Evolutionary conservation across 2,888 invertebrate species (phyloP).

Genomic region (Sisyra terminalis): DNA sequence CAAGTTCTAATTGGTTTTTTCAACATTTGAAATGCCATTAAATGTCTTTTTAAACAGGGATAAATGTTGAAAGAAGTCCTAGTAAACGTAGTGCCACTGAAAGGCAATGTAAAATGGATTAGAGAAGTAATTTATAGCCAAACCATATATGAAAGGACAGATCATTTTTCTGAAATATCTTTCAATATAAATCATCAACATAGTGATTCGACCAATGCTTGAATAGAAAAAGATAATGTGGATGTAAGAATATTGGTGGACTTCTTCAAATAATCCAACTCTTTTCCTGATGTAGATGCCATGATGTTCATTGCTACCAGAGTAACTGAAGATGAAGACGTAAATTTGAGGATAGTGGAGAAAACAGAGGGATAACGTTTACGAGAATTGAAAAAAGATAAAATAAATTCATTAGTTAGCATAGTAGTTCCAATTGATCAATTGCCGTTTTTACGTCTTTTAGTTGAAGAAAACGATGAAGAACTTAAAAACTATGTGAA

Average conservation of each 20-base stretch:
- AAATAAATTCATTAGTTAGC: constrained; percentile 7
- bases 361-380: constrained; percentile 8
- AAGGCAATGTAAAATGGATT: no score
- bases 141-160: constrained; percentile 1
- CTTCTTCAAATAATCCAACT: constrained; percentile 10
- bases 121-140: not conserved
- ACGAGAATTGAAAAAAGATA: constrained; percentile 6
- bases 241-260: no score
- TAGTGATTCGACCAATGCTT: no score
- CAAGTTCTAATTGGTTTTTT: no score
- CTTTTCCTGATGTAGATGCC: constrained; percentile 11
- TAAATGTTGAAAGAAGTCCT: constrained; percentile 9
- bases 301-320: constrained; percentile 12
- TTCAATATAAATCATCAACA: no score
- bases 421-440: constrained; percentile 11
- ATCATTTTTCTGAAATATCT: no score
- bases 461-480: constrained; percentile 10
- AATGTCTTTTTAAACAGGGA: no score
- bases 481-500: constrained; percentile 10
- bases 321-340: no score
- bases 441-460: constrained; percentile 8
- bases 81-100: no score
- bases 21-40: no score
- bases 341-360: constrained; percentile 9
- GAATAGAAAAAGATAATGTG: constrained; percentile 8